A percentile compares a stretch with the other conserved stretches of the same genome.
Conservation (phyloP, 1,140 invertebrate species). For the Drosophila tristis region DNA sequence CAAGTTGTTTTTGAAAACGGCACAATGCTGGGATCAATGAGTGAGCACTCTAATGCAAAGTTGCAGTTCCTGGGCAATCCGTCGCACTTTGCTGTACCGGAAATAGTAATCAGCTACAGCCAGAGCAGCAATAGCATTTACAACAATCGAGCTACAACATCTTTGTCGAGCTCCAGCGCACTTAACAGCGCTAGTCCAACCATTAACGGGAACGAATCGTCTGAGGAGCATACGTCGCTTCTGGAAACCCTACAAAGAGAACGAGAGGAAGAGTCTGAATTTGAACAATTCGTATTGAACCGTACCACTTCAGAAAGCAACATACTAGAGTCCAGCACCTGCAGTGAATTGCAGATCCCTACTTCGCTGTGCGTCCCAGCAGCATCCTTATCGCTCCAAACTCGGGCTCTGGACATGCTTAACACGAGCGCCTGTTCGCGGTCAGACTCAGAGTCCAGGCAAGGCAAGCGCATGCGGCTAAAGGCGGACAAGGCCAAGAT, state of each 20-base stretch:
- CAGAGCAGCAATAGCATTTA: conserved; percentile 61
- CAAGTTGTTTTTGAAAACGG: conserved; percentile 72
- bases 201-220: conserved; percentile 19
- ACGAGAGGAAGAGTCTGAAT: conserved; percentile 53
- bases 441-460: conserved; percentile 50
- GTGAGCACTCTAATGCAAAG: conserved; percentile 36
- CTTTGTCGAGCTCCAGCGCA: conserved; percentile 29
- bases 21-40: conserved; percentile 70
- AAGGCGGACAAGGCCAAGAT: conserved; percentile 56
- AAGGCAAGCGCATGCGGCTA: conserved; percentile 62
- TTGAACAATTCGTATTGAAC: conserved; percentile 69
- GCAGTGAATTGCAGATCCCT: conserved; percentile 65
- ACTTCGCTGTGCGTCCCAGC: conserved; percentile 18
- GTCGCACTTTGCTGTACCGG: conserved; percentile 55
- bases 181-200: neutral
- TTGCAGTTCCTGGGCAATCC: conserved; percentile 14
- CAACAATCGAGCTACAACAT: conserved; percentile 27
- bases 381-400: neutral
- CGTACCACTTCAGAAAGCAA: conserved; percentile 71
- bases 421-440: conserved; percentile 65
- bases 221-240: conserved; percentile 49
- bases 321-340: conserved; percentile 68
- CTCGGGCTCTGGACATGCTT: conserved; percentile 27
- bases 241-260: conserved; percentile 28
- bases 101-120: conserved; percentile 69